Conservation (phyloP, 2,113 vertebrate species). For the Calyptomena viridis region DNA sequence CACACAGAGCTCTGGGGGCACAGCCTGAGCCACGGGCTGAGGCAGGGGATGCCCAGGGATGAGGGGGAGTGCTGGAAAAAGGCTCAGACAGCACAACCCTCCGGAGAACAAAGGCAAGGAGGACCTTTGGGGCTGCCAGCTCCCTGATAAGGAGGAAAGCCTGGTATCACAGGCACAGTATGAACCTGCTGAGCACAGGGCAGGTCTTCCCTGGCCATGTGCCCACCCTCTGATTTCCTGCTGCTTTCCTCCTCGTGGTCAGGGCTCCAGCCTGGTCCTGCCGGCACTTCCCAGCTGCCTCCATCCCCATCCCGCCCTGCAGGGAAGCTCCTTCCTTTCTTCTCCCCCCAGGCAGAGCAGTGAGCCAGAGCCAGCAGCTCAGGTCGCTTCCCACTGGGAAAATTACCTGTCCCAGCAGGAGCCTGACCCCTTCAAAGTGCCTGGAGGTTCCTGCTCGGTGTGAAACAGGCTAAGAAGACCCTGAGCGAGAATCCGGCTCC, state of each 20-base stretch:
- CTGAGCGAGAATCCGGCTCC: not conserved
- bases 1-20: not conserved
- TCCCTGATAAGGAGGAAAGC: not conserved
- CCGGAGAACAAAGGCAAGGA: not conserved
- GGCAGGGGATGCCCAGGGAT: not conserved
- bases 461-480: not conserved
- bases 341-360: not conserved
- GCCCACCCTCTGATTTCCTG: not conserved
- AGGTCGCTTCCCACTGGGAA: not conserved
- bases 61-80: not conserved
- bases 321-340: not conserved
- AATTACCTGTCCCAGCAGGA: not conserved
- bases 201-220: not conserved
- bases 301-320: not conserved
- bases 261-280: not conserved
- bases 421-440: not conserved
- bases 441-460: not conserved
- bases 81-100: not conserved
- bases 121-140: not conserved
- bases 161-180: not conserved
- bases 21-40: not conserved
- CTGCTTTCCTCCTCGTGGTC: fast-evolving
- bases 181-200: not conserved
- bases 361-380: not conserved
- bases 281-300: not conserved